These are phyloP conservation scores for Nipponia nippon DNA, from an alignment of 2,113 vertebrate species.

Conservation along the genomic window DNA sequence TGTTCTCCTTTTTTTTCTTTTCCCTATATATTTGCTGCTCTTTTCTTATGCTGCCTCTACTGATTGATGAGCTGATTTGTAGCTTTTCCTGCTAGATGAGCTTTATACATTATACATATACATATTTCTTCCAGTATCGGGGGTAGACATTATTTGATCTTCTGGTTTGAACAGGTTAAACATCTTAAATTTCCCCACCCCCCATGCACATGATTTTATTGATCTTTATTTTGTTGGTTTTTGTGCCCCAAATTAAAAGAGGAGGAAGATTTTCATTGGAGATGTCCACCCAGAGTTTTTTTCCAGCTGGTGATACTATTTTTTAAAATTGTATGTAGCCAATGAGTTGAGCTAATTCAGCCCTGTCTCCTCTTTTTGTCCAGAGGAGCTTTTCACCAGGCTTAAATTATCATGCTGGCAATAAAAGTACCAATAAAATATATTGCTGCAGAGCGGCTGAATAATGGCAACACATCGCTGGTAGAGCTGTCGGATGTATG, in stretches of 20 bases:
- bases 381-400: neutral
- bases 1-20: neutral
- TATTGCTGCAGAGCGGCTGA: neutral
- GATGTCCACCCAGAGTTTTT: neutral
- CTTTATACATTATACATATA: neutral
- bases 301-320: neutral
- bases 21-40: neutral
- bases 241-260: neutral
- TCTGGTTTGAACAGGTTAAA: neutral
- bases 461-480: neutral
- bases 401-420: slow-evolving; percentile 11
- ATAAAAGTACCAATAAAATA: slow-evolving; percentile 15
- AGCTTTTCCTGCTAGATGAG: neutral
- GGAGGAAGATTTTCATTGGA: neutral
- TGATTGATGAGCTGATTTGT: neutral
- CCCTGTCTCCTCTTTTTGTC: neutral
- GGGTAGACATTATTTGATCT: neutral
- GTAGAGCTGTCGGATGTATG: neutral
- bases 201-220: neutral
- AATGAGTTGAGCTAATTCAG: neutral
- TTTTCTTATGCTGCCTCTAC: neutral
- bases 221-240: neutral
- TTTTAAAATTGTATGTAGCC: neutral
- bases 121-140: neutral
- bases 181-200: neutral